Evolutionary conservation across 2,113 vertebrate genomes (phyloP), one percentile per base, ranked within the genome.

Genomic region (Tupaia chinensis): DNA sequence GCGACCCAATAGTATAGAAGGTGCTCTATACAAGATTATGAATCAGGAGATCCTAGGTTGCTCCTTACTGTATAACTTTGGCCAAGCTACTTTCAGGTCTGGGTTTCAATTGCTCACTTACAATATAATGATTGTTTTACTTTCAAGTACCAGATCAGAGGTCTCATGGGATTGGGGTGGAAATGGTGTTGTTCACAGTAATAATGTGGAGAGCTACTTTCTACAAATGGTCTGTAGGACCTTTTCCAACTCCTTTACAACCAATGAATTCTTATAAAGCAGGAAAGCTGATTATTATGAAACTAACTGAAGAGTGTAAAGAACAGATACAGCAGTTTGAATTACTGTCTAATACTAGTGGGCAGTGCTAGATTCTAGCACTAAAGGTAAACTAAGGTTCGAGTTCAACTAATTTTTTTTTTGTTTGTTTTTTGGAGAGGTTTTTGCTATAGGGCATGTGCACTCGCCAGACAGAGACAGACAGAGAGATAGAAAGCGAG

Each of bases 41-140:
- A 79, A 76, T 68, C 44, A 68, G 32, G 13, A 93, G 58, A 87
- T 87, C 3, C 44, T 70, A 70, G 61, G 1, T 20, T 96, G 60
- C 61, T 29, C 53, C 58, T 96, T 72, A 72, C 16, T 86, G 32
- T 56, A 1, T 72, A 84, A 92, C 17, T 89, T 15, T 60, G 19
- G 66, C n/a, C 87, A 96, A 85, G 19, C n/a, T 68, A 94, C 16
- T 73, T 89, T 89, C 22, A 90, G 32, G 9, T 81, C 16, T 95
- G 85, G 29, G 80, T 16, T 56, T 91, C 3, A 29, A 15, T 87
- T 68, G 91, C 22, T 89, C 44, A 73, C 17, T 61, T 83, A 70
- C 61, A 79, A 93, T 27, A 9, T n/a, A 79, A 80, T 17, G 27
- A 91, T 87, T 60, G 89, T 63, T 54, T 81, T 81, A 72, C 27